phyloP scores from a whole-genome alignment of 2,113 vertebrate species.

The Campylomormyrus tamandua region DNA sequence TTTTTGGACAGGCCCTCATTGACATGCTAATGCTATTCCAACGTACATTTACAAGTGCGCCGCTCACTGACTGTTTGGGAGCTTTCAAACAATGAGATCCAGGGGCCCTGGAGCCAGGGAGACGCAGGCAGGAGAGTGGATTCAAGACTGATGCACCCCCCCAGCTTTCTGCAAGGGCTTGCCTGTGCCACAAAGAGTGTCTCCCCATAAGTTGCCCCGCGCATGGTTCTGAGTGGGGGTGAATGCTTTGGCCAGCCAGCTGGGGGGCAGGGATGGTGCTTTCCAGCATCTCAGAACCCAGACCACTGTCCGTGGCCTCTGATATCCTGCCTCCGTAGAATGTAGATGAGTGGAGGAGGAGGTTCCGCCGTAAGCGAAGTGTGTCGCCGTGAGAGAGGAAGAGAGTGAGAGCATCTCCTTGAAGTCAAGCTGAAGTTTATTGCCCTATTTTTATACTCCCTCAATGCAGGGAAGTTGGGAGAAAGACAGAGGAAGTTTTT shows the following conservation, averaged over 20 bases:
- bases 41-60: background rate
- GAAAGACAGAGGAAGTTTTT: constrained; percentile 38
- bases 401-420: constrained; percentile 1
- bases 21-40: constrained; percentile 16
- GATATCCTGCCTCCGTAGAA: background rate
- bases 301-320: background rate
- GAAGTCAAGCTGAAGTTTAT: constrained; percentile 43
- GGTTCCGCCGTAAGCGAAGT: background rate
- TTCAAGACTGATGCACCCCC: background rate
- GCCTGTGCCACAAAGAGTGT: background rate
- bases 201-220: background rate
- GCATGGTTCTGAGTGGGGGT: background rate
- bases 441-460: constrained; percentile 43
- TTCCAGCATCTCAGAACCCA: background rate
- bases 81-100: constrained; percentile 22
- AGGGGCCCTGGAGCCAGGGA: background rate
- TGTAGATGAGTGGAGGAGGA: background rate
- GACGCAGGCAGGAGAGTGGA: constrained; percentile 22
- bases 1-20: background rate
- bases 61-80: constrained; percentile 27
- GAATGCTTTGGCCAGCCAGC: background rate
- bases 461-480: constrained; percentile 44
- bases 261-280: background rate
- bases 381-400: constrained; percentile 33
- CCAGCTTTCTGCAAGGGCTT: background rate